Percentiles rank a stretch among this genome's conserved stretches.
Evolutionary conservation across 2,113 vertebrate genomes (phyloP).

Genomic region (Gnathonemus echidnorhynchus): DNA sequence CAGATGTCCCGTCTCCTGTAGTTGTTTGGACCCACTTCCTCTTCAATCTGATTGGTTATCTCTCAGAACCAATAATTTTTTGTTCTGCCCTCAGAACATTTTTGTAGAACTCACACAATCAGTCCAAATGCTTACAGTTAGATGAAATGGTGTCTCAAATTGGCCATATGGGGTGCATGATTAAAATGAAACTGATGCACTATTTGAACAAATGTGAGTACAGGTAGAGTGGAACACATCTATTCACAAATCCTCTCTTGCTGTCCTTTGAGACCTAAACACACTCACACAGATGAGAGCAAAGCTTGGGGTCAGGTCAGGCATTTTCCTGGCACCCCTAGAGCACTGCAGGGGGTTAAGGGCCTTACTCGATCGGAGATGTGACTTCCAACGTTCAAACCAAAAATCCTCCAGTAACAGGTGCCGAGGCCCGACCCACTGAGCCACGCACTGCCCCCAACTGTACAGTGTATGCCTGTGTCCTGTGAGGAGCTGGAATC

Average conservation of each 20-base stretch:
- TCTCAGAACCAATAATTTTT: too few relatives aligned
- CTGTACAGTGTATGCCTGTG: background rate
- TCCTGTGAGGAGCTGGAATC: background rate
- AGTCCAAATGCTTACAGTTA: background rate
- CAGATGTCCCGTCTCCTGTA: too few relatives aligned
- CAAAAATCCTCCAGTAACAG: background rate
- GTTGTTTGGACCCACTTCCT: too few relatives aligned
- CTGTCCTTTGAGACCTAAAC: background rate
- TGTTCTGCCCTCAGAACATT: too few relatives aligned
- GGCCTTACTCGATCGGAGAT: background rate
- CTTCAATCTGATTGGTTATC: too few relatives aligned
- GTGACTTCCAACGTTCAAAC: background rate
- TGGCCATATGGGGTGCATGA: background rate
- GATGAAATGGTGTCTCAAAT: background rate
- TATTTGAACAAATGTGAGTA: background rate
- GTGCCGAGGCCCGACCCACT: background rate
- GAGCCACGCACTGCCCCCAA: background rate
- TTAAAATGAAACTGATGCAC: background rate
- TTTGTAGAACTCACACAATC: background rate
- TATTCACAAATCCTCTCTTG: background rate
- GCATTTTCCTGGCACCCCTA: background rate
- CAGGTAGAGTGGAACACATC: background rate
- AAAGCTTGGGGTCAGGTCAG: background rate
- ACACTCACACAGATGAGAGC: background rate
- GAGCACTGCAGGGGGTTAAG: background rate